Evolutionary conservation across 2,888 invertebrate species (phyloP).

Genomic region (Schizaphis graminum): DNA sequence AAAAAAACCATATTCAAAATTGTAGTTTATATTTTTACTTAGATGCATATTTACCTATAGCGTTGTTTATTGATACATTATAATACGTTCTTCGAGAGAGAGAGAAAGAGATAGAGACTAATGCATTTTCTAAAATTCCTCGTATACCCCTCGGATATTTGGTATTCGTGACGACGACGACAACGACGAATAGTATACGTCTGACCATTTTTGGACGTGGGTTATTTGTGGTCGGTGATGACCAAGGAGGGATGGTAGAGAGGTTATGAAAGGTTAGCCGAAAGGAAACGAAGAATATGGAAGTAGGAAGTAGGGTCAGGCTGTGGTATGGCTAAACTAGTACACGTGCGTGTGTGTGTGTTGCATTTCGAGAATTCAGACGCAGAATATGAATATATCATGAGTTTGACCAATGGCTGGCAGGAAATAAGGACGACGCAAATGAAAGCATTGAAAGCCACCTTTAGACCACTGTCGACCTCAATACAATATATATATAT

Average conservation of each 20-base stretch:
- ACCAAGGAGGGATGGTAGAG: not conserved
- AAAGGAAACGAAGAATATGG: conserved; percentile 11
- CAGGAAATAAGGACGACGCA: not conserved
- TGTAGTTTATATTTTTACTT: not conserved
- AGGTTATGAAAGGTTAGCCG: not conserved
- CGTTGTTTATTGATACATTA: conserved; percentile 17
- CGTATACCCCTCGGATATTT: not conserved
- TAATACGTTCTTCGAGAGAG: not conserved
- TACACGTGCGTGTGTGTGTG: not conserved
- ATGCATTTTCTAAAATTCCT: conserved; percentile 25
- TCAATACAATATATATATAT: not conserved
- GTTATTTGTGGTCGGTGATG: conserved; percentile 6
- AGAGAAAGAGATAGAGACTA: not conserved
- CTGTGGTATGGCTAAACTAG: not conserved
- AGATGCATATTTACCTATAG: not conserved
- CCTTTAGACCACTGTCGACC: conserved; percentile 29
- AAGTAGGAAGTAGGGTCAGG: not conserved
- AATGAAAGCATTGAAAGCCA: conserved; percentile 34
- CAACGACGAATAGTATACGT: not conserved
- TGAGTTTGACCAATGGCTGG: conserved; percentile 64
- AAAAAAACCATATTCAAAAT: not conserved
- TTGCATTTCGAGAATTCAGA: conserved; percentile 41
- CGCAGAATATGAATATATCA: conserved; percentile 60
- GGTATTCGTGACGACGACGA: conserved; percentile 22
- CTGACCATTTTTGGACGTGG: conserved; percentile 2